Conservation (phyloP, 2,888 invertebrate genomes). For the Drosophila macrospina region DNA sequence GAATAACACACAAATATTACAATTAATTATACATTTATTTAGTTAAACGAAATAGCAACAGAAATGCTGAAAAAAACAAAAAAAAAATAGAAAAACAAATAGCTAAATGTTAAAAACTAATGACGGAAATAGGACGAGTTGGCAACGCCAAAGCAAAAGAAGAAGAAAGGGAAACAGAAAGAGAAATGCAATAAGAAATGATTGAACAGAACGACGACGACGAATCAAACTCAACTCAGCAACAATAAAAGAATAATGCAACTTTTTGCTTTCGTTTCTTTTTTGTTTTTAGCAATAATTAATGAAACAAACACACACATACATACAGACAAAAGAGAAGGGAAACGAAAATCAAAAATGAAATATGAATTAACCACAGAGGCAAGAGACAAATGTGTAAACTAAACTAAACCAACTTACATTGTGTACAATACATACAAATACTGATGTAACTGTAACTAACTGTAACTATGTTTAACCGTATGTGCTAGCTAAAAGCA, state of each 20-base stretch:
- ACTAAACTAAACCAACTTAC: slow-evolving; percentile 37
- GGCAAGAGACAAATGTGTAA: slow-evolving; percentile 48
- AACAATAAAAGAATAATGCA: slow-evolving; percentile 27
- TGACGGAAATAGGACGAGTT: slow-evolving; percentile 6
- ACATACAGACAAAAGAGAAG: slow-evolving; percentile 16
- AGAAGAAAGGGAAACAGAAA: slow-evolving; percentile 31
- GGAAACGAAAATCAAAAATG: slow-evolving; percentile 39
- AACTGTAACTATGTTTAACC: slow-evolving; percentile 49
- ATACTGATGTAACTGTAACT: slow-evolving; percentile 38
- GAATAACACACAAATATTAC: slow-evolving; percentile 16
- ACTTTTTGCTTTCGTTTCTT: slow-evolving; percentile 11
- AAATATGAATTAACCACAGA: slow-evolving; percentile 36
- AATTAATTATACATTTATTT: slow-evolving; percentile 38
- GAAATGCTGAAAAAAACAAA: slow-evolving; percentile 14
- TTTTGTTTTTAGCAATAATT: slow-evolving; percentile 28
- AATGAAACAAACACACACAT: slow-evolving; percentile 1
- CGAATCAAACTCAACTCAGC: slow-evolving; percentile 14
- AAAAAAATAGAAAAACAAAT: too few relatives aligned
- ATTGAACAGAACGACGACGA: not conserved
- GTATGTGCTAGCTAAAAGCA: slow-evolving; percentile 74
- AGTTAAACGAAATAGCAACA: slow-evolving; percentile 25
- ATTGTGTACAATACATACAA: slow-evolving; percentile 26
- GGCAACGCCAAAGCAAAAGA: slow-evolving; percentile 33
- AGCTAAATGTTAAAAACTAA: slow-evolving; percentile 25
- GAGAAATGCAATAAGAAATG: slow-evolving; percentile 6